phyloP scores from a whole-genome alignment of 2,113 vertebrate species.

The Prochilodus magdalenae region DNA sequence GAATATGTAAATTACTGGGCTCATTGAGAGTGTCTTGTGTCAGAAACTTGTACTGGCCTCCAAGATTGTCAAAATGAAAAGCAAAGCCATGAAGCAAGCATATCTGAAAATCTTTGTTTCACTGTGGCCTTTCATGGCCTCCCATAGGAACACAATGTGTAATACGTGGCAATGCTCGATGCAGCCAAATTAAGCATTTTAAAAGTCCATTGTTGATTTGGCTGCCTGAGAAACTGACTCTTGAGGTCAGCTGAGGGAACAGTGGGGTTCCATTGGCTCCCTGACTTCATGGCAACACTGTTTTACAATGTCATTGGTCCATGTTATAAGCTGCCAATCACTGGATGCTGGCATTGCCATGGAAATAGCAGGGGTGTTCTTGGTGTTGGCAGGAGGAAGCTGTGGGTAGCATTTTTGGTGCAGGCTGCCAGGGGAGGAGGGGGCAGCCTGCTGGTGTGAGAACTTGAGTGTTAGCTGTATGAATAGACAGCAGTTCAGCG shows the following conservation, averaged over 20 bases:
- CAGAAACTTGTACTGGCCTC: neutral
- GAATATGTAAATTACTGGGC: constrained; percentile 33
- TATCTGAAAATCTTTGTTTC: constrained; percentile 22
- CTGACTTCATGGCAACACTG: constrained; percentile 54
- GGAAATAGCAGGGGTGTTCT: constrained; percentile 64
- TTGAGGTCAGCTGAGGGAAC: constrained; percentile 48
- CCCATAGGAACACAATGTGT: constrained; percentile 23
- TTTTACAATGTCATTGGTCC: constrained; percentile 66
- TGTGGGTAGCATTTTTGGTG: constrained; percentile 72
- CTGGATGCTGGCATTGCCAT: constrained; percentile 62
- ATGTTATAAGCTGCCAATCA: constrained; percentile 74
- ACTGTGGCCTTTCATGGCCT: neutral
- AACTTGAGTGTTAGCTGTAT: constrained; percentile 59
- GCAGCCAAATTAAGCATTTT: constrained; percentile 11
- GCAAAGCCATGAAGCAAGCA: constrained; percentile 13
- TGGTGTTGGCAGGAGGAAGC: constrained; percentile 73
- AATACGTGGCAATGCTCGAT: neutral
- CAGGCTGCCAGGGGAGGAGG: constrained; percentile 40
- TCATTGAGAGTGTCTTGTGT: neutral
- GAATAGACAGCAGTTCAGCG: constrained; percentile 58
- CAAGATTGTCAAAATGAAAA: neutral
- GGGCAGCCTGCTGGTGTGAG: constrained; percentile 65
- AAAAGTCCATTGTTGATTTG: constrained; percentile 9
- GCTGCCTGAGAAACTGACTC: constrained; percentile 42
- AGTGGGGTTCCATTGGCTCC: constrained; percentile 49